Conservation (phyloP, 2,113 vertebrate genomes). For the Calypte anna region DNA sequence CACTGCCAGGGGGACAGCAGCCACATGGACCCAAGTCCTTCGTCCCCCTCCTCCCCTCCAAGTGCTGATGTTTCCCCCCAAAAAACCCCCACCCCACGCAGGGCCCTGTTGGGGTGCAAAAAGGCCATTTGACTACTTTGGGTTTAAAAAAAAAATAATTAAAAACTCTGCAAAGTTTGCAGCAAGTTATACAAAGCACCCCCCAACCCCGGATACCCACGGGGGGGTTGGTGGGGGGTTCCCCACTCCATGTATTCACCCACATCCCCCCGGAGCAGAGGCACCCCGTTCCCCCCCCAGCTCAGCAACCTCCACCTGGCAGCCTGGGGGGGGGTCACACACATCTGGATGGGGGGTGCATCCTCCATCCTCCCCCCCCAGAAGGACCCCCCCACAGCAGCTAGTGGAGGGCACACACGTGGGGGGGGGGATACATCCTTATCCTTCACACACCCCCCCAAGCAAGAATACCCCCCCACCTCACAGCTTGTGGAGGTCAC, state of each 20-base stretch:
- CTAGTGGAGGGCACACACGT: too few species aligned
- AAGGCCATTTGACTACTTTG: background rate
- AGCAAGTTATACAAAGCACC: background rate
- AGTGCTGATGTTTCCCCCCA: accelerated
- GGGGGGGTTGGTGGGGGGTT: background rate
- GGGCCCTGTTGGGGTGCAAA: background rate
- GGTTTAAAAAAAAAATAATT: too few species aligned
- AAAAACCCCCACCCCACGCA: background rate
- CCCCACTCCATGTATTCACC: too few species aligned
- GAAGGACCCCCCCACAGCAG: too few species aligned
- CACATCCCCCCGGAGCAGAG: background rate
- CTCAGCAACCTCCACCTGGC: too few species aligned
- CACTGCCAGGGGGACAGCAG: accelerated
- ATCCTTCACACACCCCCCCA: too few species aligned
- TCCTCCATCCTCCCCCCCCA: too few species aligned
- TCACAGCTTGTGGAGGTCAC: too few species aligned
- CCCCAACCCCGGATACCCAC: accelerated
- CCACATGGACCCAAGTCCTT: background rate
- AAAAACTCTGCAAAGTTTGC: background rate
- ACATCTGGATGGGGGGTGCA: too few species aligned
- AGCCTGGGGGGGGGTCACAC: too few species aligned
- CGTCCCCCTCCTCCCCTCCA: accelerated
- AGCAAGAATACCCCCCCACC: background rate
- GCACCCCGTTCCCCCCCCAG: background rate
- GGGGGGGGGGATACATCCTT: too few species aligned